phyloP scores from a whole-genome alignment of 2,113 vertebrate species.

The Takifugu flavidus region DNA sequence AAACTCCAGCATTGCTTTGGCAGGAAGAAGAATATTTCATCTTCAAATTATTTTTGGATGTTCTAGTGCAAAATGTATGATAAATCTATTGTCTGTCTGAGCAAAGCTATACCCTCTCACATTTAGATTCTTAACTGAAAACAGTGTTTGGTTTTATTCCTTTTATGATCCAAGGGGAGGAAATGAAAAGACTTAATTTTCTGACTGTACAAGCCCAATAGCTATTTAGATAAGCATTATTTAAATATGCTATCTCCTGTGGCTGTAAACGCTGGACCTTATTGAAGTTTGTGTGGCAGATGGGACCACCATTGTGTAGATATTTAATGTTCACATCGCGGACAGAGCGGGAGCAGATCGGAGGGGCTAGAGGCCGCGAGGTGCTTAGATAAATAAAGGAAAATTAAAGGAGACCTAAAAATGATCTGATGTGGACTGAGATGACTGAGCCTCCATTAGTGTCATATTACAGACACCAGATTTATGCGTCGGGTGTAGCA shows the following conservation, averaged over 20 bases:
- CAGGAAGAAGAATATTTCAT: constrained; percentile 71
- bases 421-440: neutral
- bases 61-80: constrained; percentile 80
- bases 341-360: neutral
- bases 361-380: neutral
- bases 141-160: constrained; percentile 75
- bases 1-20: constrained; percentile 73
- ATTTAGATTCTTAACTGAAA: constrained; percentile 81
- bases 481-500: constrained; percentile 56
- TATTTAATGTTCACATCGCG: constrained; percentile 13
- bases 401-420: neutral
- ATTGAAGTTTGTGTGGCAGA: constrained; percentile 38
- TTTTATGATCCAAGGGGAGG: constrained; percentile 74
- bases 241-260: constrained; percentile 82
- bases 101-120: constrained; percentile 82
- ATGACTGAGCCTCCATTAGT: neutral
- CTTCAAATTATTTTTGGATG: constrained; percentile 82
- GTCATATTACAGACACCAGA: constrained; percentile 31
- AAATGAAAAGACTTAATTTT: constrained; percentile 87
- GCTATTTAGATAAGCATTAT: constrained; percentile 83
- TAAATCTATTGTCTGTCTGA: constrained; percentile 80
- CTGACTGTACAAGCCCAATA: constrained; percentile 82
- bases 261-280: constrained; percentile 65
- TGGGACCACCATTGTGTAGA: constrained; percentile 48
- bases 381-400: constrained; percentile 7